Conservation (phyloP, 2,888 invertebrate genomes). For the Tupiocoris notatus region DNA sequence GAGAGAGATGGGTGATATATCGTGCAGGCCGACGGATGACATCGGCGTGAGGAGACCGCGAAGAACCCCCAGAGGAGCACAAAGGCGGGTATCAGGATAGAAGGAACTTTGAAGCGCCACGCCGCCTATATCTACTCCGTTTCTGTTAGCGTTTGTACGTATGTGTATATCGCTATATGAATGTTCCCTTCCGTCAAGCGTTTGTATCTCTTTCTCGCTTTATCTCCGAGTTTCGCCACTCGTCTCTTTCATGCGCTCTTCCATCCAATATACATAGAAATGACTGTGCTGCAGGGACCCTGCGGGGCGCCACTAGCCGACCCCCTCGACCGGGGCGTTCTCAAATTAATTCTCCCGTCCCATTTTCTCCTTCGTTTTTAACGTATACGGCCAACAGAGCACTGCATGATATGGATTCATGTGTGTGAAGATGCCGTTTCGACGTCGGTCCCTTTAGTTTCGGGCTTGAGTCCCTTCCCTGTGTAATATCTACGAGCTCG, state of each 20-base stretch:
- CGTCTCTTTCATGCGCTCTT: background rate
- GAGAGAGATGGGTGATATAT: constrained; percentile 40
- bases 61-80: background rate
- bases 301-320: constrained; percentile 42
- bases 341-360: constrained; percentile 43
- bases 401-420: background rate
- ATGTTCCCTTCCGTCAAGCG: background rate
- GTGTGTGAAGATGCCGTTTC: background rate
- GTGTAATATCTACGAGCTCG: background rate
- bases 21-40: constrained; percentile 31
- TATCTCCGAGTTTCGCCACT: background rate
- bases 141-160: background rate
- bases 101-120: background rate
- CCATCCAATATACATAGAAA: constrained; percentile 46
- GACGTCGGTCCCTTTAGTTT: background rate
- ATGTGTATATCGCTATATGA: background rate
- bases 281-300: constrained; percentile 36
- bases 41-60: constrained; percentile 11
- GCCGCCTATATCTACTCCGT: background rate
- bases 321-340: constrained; percentile 15
- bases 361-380: background rate
- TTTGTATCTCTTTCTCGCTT: background rate
- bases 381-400: too few relatives aligned
- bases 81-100: background rate
- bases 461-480: background rate